These are phyloP conservation scores for Mythimna pallens DNA, from an alignment of 2,888 invertebrate genomes.

Conservation along the genomic window DNA sequence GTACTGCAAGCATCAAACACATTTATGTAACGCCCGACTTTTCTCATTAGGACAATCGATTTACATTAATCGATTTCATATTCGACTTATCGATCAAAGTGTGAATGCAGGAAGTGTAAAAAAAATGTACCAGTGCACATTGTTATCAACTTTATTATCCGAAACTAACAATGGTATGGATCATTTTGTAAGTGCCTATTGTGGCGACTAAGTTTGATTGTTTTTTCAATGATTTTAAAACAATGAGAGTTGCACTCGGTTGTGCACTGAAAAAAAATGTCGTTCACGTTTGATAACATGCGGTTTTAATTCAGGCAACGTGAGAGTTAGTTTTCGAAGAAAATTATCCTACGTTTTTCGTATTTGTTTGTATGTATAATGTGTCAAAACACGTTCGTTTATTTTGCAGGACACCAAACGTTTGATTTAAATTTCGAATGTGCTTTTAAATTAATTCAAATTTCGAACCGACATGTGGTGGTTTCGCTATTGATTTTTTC, in stretches of 20 bases:
- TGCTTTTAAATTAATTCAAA: conserved; percentile 31
- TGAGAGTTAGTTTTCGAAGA: conserved; percentile 78
- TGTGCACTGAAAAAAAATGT: conserved; percentile 73
- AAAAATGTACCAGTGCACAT: conserved; percentile 74
- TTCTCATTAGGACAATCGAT: conserved; percentile 48
- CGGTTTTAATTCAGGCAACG: conserved; percentile 69
- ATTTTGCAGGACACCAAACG: conserved; percentile 3
- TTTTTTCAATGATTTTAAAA: conserved; percentile 77
- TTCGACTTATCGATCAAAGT: conserved; percentile 64
- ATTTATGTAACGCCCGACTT: conserved; percentile 66
- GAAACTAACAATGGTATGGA: conserved; percentile 85
- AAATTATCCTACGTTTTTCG: conserved; percentile 73
- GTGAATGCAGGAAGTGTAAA: conserved; percentile 80
- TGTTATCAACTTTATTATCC: conserved; percentile 80
- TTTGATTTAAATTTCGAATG: conserved; percentile 72
- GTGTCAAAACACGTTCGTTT: conserved; percentile 34
- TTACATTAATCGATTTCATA: conserved; percentile 64
- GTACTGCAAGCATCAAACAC: conserved; percentile 37
- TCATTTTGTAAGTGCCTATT: conserved; percentile 82
- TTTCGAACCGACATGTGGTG: conserved; percentile 22
- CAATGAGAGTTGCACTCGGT: conserved; percentile 71
- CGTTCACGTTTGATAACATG: conserved; percentile 82
- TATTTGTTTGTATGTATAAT: conserved; percentile 66
- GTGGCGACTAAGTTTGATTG: conserved; percentile 75
- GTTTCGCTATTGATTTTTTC: neutral